Conservation (phyloP, 2,113 vertebrate species). For the Scophthalmus maximus region DNA sequence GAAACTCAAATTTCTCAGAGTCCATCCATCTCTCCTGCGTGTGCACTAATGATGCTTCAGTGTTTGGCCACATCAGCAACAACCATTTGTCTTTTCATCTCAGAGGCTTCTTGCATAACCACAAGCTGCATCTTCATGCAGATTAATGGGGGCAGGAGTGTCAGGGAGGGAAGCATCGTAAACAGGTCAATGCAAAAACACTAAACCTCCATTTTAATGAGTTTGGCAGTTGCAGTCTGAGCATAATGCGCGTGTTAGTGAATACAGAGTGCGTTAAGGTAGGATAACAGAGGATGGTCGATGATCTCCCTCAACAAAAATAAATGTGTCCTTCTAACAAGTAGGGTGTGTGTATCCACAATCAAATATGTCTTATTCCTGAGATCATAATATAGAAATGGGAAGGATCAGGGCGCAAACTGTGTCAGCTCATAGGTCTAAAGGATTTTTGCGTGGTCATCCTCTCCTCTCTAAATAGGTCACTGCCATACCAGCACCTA, state of each 20-base stretch:
- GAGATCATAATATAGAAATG: not conserved
- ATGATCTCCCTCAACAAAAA: not conserved
- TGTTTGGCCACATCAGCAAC: slow-evolving; percentile 48
- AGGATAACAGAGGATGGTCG: slow-evolving; percentile 11
- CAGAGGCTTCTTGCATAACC: slow-evolving; percentile 13
- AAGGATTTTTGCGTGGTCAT: not conserved
- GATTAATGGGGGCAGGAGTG: slow-evolving; percentile 54
- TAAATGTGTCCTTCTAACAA: not conserved
- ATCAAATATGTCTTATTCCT: not conserved
- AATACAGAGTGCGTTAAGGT: not conserved
- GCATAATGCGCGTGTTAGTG: not conserved
- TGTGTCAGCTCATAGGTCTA: not conserved
- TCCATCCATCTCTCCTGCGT: slow-evolving; percentile 6
- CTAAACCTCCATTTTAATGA: not conserved
- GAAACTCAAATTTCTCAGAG: not conserved
- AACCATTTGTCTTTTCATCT: slow-evolving; percentile 30
- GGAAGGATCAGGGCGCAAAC: not conserved
- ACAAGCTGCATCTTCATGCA: slow-evolving; percentile 34
- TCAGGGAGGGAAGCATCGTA: not conserved
- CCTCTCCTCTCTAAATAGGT: not conserved
- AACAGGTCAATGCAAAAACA: slow-evolving; percentile 21
- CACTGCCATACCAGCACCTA: not conserved
- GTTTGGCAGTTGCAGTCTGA: not conserved
- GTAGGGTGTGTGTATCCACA: not conserved
- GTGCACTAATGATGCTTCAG: slow-evolving; percentile 9